Evolutionary conservation across 2,888 invertebrate genomes (phyloP), one percentile per base, ranked within the genome.

Genomic region (Panzeria rudis): DNA sequence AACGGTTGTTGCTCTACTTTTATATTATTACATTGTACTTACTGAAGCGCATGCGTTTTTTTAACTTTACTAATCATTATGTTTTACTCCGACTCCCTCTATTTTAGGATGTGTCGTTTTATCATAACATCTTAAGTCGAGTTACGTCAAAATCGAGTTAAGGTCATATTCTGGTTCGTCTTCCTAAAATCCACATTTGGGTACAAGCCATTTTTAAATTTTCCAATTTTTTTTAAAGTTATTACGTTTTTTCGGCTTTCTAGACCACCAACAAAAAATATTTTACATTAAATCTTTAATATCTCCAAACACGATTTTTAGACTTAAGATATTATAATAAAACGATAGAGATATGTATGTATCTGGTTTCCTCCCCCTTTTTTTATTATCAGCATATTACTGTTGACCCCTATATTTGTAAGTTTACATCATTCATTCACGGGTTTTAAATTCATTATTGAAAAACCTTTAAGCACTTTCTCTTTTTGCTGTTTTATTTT

Each of bases 1-100:
- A 81, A 84, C 81, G 84, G 84, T 84, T 84, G 77, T 84, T 84
- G 84, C 76, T 84, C 84, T 38, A 84, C 35, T 81, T 84, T 71
- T 35, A 20, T 15, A 66, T 29, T 38, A 47, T 38, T 7, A 4
- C n/a, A n/a, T 0, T 56, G 13, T 47, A 32, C 35, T 77, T 35
- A 77, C 54, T 61, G 41, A 23, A 73, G 66, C 84, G 84, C 81
- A 84, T 84, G 84, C 84, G 84, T 75, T 84, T 54, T 72, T 59
- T 38, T 59, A 35, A 25, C 17, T 23, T 23, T 47, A 56, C 56
- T 47, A 79, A 47, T n/a, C 54, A 61, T 20, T 56, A 44, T 75
- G 32, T 52, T 76, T 56, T 64, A 61, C 29, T 71, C n/a, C 25
- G 62, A 75, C 72, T 64, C 54, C 73, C 59, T 52, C 75, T 59